These are phyloP conservation scores for Amblyjoppa proteus DNA, from an alignment of 2,888 invertebrate genomes.

Conservation along the genomic window DNA sequence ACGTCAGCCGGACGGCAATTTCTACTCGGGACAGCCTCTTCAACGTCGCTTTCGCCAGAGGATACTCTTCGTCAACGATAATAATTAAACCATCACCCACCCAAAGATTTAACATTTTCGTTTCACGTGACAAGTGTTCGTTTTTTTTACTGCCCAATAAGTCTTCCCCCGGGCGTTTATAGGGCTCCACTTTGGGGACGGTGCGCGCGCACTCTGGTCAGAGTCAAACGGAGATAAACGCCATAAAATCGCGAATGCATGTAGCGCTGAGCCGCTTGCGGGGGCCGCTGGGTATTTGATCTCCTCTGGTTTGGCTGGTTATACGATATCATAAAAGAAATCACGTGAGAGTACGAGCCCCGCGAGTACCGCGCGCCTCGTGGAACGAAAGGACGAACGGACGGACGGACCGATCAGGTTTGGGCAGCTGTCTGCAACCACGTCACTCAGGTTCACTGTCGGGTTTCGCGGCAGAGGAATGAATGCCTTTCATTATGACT, in stretches of 20 bases:
- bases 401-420: constrained; percentile 82
- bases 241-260: constrained; percentile 49
- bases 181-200: neutral
- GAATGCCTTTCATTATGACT: constrained; percentile 84
- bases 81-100: too few relatives aligned
- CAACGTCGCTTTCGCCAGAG: neutral
- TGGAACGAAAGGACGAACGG: constrained; percentile 66
- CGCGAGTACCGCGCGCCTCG: constrained; percentile 48
- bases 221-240: constrained; percentile 20
- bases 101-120: neutral
- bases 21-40: too few relatives aligned
- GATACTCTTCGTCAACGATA: too few relatives aligned
- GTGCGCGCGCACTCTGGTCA: neutral
- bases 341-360: constrained; percentile 74
- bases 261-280: neutral
- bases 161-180: neutral
- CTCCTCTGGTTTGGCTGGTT: constrained; percentile 80
- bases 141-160: neutral
- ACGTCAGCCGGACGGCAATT: too few relatives aligned
- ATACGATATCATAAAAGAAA: constrained; percentile 83
- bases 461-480: constrained; percentile 79
- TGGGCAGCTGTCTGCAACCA: constrained; percentile 84
- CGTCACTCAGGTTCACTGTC: constrained; percentile 84
- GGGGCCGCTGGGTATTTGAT: constrained; percentile 43
- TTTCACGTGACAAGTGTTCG: neutral